Base-by-base conservation (phyloP, 2,113 vertebrate genomes). In the Antidorcas marsupialis region DNA sequence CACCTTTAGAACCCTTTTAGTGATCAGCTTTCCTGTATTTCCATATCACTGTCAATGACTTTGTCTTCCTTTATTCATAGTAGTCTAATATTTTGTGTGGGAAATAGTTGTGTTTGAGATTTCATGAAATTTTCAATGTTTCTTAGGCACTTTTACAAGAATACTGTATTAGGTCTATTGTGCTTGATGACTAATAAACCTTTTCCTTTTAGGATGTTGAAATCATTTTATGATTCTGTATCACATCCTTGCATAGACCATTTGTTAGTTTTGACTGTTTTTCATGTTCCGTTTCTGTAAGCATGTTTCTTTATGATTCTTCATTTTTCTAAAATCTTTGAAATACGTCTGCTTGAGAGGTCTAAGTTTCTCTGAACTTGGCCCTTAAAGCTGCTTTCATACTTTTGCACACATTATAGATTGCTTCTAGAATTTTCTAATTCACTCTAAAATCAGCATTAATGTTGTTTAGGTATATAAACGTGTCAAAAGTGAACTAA, bases 301-400 rank as follows among this genome's bases (percentile, higher is more conserved):
- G 94, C 87, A 95, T 98, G 86, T 86, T 96, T 96, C 96, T 98
- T 98, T 91, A 97, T 98, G 97, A 97, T 97, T 98, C 96, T 98
- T 98, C 96, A 97, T 94, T 98, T 99, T 98, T 98, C 90, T 98
- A 98, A 98, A 91, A 98, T 98, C 92, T 98, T 50, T 91, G 79
- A 96, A 98, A 98, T 98, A 86, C 96, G 97, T 98, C 98, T 94
- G 98, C 83, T 98, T 95, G 98, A 97, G 97, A 98, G 92, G 94
- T 88, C 98, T 98, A 95, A 83, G 87, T 93, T 97, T 98, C 55
- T 98, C 90, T 98, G 97, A 98, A 98, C 97, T 98, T 98, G 97
- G 97, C 19, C 90, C 47, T 96, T 85, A 97, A 98, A 98, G 82
- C 96, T 98, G 96, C 95, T 98, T 97, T 94, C 93, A 85, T 60